Evolutionary conservation across 2,888 invertebrate species (phyloP).

Genomic region (Torymus auratus): DNA sequence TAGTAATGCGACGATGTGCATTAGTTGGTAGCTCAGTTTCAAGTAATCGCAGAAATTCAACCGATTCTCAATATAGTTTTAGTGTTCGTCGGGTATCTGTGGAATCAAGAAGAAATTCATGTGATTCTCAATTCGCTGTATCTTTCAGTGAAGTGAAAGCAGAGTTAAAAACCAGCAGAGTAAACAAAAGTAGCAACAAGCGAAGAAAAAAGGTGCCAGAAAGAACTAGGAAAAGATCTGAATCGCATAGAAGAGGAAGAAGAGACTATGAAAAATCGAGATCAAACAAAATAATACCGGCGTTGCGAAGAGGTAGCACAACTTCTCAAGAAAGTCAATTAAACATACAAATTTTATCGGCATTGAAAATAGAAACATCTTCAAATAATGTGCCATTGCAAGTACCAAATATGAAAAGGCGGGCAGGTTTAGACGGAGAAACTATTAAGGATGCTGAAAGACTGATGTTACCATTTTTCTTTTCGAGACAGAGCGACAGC

Average conservation of each 20-base stretch:
- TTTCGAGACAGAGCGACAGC: constrained; percentile 77
- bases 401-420: constrained; percentile 79
- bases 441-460: constrained; percentile 67
- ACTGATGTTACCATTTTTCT: constrained; percentile 76
- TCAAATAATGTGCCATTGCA: constrained; percentile 78
- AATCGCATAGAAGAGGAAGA: constrained; percentile 54
- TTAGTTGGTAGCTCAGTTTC: constrained; percentile 81
- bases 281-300: constrained; percentile 67
- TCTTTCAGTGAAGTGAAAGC: constrained; percentile 89
- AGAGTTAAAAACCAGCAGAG: constrained; percentile 75
- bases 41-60: constrained; percentile 79
- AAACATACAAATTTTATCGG: constrained; percentile 83
- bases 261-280: constrained; percentile 74
- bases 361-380: constrained; percentile 78
- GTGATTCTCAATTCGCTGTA: constrained; percentile 91
- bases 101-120: constrained; percentile 90
- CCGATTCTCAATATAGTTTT: constrained; percentile 84
- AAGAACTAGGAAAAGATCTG: constrained; percentile 63
- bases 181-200: constrained; percentile 70
- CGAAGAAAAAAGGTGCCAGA: constrained; percentile 74
- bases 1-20: constrained; percentile 90
- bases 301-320: constrained; percentile 81
- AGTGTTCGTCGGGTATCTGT: constrained; percentile 90
- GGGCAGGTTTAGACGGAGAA: constrained; percentile 78
- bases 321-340: constrained; percentile 90